A percentile compares a stretch with the other conserved stretches of the same genome.
Evolutionary conservation across 1,140 invertebrate species (phyloP).

Genomic region (Atta texana): DNA sequence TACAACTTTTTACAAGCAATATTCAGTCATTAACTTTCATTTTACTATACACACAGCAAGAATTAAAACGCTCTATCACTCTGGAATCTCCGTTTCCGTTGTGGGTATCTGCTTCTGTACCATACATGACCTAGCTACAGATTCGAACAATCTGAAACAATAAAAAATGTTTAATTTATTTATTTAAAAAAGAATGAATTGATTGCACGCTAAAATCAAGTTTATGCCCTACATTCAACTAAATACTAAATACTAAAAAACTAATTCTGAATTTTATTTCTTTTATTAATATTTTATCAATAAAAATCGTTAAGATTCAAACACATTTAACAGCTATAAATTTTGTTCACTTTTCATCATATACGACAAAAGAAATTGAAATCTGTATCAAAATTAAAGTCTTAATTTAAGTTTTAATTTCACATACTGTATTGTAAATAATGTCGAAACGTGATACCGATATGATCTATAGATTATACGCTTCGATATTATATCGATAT

Average conservation of each 20-base stretch:
- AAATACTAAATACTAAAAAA: neutral
- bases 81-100: slow-evolving; percentile 87
- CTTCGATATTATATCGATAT: neutral
- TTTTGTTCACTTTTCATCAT: neutral
- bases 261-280: neutral
- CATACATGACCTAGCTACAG: slow-evolving; percentile 97
- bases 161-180: slow-evolving; percentile 44
- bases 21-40: slow-evolving; percentile 79
- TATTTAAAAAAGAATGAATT: neutral
- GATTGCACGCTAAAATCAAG: neutral
- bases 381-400: neutral
- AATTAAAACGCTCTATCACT: slow-evolving; percentile 86
- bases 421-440: neutral
- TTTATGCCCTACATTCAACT: neutral
- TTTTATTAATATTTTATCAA: neutral
- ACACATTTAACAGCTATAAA: too few species aligned
- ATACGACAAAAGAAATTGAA: neutral
- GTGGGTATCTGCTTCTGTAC: slow-evolving; percentile 91
- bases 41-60: slow-evolving; percentile 85
- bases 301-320: too few species aligned
- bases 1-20: slow-evolving; percentile 85
- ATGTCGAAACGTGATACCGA: neutral
- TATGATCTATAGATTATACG: neutral
- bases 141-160: slow-evolving; percentile 94
- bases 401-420: neutral